Evolutionary conservation across 2,113 vertebrate species (phyloP), one percentile per base, ranked within the genome.

Genomic region (Castor canadensis): DNA sequence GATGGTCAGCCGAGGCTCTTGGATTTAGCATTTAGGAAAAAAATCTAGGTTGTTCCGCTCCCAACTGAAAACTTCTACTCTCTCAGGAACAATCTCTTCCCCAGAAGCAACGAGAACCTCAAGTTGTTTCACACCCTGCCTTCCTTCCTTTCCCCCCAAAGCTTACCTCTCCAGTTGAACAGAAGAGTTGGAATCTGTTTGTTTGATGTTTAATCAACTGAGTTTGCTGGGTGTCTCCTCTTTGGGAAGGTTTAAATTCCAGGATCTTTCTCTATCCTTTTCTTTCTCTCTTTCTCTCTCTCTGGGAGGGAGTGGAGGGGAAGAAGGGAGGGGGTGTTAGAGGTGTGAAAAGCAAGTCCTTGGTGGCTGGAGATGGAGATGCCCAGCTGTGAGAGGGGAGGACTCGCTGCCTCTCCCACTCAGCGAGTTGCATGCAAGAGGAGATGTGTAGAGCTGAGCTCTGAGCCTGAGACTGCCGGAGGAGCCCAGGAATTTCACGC

Each of bases 401-500:
- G 94, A 95, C 82, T 83, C 85, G 83, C 86, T 95, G 95, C 94
- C 96, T 95, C 97, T 97, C 92, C 79, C 95, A 94, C 95, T 93
- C 96, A 49, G 87, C 52, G 97, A 97, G 98, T 98, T 79, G 97
- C 95, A 62, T 4, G 97, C 95, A 5, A 96, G 97, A 94, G 87
- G 96, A 96, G 98, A 94, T 95, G 98, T 97, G 98, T 95, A 97
- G 94, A 71, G 98, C 98, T 95, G 95, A 91, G 98, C 98, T 91
- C 96, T 49, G 97, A 98, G 98, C 98, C 97, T 85, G 96, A 97
- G 97, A 98, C 98, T 98, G 98, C 95, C 96, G 79, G 97, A 97
- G 98, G 89, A 98, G 98, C 98, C 98, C 98, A 97, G 98, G 98
- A 97, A 98, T 98, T 98, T 98, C 98, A 98, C 98, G 96, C 98